phyloP scores from a whole-genome alignment of 1,140 invertebrate species.

The Tachypleus tridentatus region DNA sequence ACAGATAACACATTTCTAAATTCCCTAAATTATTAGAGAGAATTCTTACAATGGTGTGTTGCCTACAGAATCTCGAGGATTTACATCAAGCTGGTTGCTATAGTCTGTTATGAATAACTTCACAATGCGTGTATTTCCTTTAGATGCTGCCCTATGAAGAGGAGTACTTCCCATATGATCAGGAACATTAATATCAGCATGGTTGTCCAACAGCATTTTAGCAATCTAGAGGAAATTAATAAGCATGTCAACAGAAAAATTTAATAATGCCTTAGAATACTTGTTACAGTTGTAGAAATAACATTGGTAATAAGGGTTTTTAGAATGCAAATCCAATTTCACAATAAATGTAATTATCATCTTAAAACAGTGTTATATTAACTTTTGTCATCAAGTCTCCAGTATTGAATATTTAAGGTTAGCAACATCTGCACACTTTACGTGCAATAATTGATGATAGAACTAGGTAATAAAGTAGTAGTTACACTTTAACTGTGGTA shows the following conservation, averaged over 20 bases:
- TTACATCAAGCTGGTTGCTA: conserved; percentile 37
- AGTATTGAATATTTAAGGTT: too few relatives aligned
- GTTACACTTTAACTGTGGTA: too few relatives aligned
- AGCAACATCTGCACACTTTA: too few relatives aligned
- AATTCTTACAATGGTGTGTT: conserved; percentile 53
- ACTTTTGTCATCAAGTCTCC: too few relatives aligned
- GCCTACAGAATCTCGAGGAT: conserved; percentile 48
- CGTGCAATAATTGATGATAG: too few relatives aligned
- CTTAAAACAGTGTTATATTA: conserved; percentile 29
- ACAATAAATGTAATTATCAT: conserved; percentile 42
- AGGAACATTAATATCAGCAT: conserved; percentile 56
- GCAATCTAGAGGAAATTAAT: conserved; percentile 37
- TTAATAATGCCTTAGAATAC: conserved; percentile 3
- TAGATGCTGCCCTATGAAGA: conserved; percentile 69
- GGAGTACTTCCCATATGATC: conserved; percentile 81
- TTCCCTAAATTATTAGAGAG: conserved; percentile 9
- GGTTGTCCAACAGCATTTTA: conserved; percentile 47
- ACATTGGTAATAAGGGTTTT: not conserved
- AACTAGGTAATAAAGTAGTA: too few relatives aligned
- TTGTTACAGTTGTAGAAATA: not conserved
- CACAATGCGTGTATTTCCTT: conserved; percentile 74
- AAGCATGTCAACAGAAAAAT: conserved; percentile 4
- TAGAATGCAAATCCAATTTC: not conserved
- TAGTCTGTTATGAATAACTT: conserved; percentile 56
- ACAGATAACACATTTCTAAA: not conserved